Base-by-base conservation (phyloP, 53 echinoderm and acorn worm species). In the Actinopyga echinites region DNA sequence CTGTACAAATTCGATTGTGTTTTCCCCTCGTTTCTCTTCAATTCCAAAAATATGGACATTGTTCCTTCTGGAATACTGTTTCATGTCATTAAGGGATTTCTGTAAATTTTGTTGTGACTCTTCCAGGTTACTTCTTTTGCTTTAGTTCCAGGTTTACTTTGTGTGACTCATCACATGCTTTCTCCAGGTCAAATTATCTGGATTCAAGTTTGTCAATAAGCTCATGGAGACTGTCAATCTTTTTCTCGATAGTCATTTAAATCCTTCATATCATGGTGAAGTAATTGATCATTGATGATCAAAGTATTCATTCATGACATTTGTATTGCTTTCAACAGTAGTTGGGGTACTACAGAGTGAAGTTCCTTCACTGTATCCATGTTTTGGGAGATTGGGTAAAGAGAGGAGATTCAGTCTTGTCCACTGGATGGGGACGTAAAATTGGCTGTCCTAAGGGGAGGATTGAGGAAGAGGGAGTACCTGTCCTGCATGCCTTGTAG, bases 51-150 rank as follows among this genome's bases (percentile, higher is more conserved):
- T 54, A 3, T 55, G 56, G 4, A 77, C 6, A 77, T 30, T 77
- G 10, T 77, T 77, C 17, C 77, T 77, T 21, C 77, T 28, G 54
- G 54, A 77, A 53, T 77, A 77, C 40, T 69, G 69, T 19, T 69
- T 21, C 69, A 37, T 38, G 20, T 40, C 42, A 69, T 69, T 69
- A 17, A 69, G 36, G 3, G 44, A 69, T 6, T 69, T 43, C 25
- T 69, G 5, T 17, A 38, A 37, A 11, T 35, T 31, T 25, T 43
- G 56, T 65, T 38, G 35, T 69, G 5, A 4, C 32, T 87, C 69
- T 29, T 22, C 43, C 4, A 13, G 25, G 30, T 79, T 31, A 24
- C 23, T 65, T 38, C 12, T 64, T 29, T 44, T 81, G 20, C 59
- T 56, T 40, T 12, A 55, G 43, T 8, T 81, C 43, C 12, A 24